These are phyloP conservation scores for Sitta europaea DNA, from an alignment of 2,113 vertebrate species.

Conservation along the genomic window DNA sequence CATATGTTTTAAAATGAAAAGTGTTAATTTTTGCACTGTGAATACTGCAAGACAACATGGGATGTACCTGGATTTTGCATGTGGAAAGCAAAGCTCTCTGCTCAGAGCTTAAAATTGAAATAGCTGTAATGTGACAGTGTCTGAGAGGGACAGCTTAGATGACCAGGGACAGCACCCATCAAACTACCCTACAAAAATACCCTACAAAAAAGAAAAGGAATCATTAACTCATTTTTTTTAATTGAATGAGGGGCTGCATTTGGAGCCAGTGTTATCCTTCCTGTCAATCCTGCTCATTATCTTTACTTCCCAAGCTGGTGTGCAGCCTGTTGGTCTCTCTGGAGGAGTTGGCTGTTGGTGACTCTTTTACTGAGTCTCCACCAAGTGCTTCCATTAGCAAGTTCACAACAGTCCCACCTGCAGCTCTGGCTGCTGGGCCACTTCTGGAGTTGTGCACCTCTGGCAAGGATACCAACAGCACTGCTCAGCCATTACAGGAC, in stretches of 20 bases:
- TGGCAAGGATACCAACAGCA: background rate
- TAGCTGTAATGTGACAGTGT: background rate
- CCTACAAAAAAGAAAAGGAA: background rate
- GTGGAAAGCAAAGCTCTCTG: background rate
- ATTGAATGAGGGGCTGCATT: background rate
- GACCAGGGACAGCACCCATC: background rate
- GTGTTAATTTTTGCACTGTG: background rate
- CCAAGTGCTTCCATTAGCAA: background rate
- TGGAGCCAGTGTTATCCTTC: background rate
- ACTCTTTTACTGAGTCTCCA: background rate
- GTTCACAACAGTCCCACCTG: background rate
- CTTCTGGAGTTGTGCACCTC: background rate
- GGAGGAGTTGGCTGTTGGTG: background rate
- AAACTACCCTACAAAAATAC: background rate
- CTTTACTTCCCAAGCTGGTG: background rate
- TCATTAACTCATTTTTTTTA: background rate
- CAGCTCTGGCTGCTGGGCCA: background rate
- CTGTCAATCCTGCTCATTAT: background rate
- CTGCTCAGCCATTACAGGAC: background rate
- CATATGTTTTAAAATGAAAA: background rate
- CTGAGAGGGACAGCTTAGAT: background rate
- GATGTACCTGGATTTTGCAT: background rate
- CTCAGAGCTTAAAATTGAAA: background rate
- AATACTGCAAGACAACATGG: background rate
- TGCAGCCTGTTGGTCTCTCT: background rate